Evolutionary conservation across 2,113 vertebrate genomes (phyloP), one percentile per base, ranked within the genome.

Genomic region (Pavo muticus): DNA sequence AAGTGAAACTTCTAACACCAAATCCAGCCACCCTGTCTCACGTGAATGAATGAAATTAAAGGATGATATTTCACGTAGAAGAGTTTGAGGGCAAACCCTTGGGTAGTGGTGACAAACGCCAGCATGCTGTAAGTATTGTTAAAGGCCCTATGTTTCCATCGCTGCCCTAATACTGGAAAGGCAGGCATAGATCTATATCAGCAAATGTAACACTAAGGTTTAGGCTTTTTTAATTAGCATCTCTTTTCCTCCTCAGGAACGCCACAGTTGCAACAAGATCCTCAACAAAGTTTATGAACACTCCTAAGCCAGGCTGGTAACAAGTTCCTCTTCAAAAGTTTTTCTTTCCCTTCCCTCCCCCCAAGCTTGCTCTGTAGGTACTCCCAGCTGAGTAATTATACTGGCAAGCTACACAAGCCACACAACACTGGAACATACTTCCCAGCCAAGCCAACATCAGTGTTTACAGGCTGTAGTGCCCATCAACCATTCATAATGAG

Each of bases 201-300:
- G 80, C 71, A 87, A 91, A 67, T 23, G 35, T 67, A 83, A 77
- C 65, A n/a, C 67, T 89, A 84, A 79, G 37, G 18, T 74, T 35
- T 72, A 32, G 63, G 69, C 19, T n/a, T 68, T 57, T 54, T 48
- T 16, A 79, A 47, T 32, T 74, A 63, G 6, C 64, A 47, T 83
- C 69, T 90, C 52, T 75, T 59, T 73, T 86, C 54, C 54, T 84
- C 9, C 52, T 16, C 17, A 76, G 67, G 74, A 93, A 71, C 1
- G 11, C 37, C 32, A 40, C 2, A 25, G 68, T 71, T 89, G 68
- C 71, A 81, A 47, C 3, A 27, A 73, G 52, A 74, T 24, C 63
- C 50, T 59, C 42, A n/a, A 17, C 56, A 32, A 39, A 77, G 68
- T 47, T 12, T 14, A 15, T 14, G 61, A 42, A 25, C 4, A 0